Evolutionary conservation across 2,888 invertebrate species (phyloP), one percentile per base, ranked within the genome.

Genomic region (Neuroscelio doddi): DNA sequence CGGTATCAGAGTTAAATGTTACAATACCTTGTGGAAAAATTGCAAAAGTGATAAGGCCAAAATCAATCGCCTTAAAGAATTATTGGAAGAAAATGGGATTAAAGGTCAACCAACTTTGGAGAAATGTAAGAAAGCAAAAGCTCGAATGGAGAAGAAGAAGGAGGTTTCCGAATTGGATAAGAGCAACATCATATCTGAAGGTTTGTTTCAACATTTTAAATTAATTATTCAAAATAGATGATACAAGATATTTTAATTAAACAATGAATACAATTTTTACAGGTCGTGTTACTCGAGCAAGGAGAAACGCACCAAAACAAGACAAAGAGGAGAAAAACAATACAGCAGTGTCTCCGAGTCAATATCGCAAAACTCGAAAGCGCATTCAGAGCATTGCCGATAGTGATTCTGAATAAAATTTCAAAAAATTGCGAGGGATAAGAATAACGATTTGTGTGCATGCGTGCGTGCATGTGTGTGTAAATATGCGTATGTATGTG

Each of bases 71-170:
- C 58, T 84, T 3, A 59, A 72, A 34, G 68, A 76, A 15, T 69
- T 81, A 17, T 64, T 84, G 32, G 75, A 76, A 56, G 68, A 80
- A 36, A 70, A 80, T 50, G 82, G 82, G 29, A 58, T 83, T 2
- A 52, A 2, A 24, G 79, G 80, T 26, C 74, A 77, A 16, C 81
- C 80, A 39, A 77, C 79, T 1, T 4, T 80, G 26, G 75, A 78
- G 12, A 83, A 83, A 55, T 83, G 83, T 61, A 76, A 74, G 61
- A 74, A 67, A 36, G 73, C 72, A 1, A 81, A 74, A 55, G 64
- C 69, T 42, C 71, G 70, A 52, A 75, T 72, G 27, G 75, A 74
- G 14, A 68, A 53, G 5, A 63, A 72, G 9, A 69, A 68, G 26
- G 81, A 83, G 58, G 47, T 64, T 26, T 71, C 76, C 1, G 72